A percentile compares a stretch with the other conserved stretches of the same genome.
phyloP scores from a whole-genome alignment of 2,888 invertebrate species.

The Leucania comma region DNA sequence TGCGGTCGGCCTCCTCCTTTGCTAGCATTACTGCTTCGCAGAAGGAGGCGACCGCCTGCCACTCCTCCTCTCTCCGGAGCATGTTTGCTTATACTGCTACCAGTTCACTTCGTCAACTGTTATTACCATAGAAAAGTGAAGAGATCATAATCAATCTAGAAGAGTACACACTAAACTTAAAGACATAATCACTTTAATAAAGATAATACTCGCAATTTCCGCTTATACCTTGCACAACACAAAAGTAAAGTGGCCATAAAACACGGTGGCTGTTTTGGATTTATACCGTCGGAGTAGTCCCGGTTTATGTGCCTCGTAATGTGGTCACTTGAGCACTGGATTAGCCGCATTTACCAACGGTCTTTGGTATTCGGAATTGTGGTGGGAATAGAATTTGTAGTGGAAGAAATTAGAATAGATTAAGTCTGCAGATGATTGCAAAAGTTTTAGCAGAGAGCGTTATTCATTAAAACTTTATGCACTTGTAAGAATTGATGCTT shows the following conservation, averaged over 20 bases:
- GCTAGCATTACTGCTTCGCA: no score
- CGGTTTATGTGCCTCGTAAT: conserved; percentile 63
- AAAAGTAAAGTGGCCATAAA: conserved; percentile 69
- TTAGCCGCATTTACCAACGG: conserved; percentile 57
- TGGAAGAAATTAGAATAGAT: conserved; percentile 10
- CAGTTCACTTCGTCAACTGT: no score
- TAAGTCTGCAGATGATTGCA: background rate
- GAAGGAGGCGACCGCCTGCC: no score
- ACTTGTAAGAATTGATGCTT: no score
- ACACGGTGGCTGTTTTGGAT: conserved; percentile 69
- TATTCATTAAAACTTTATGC: no score
- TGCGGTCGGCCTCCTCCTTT: no score
- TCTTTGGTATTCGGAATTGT: conserved; percentile 36
- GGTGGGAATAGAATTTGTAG: conserved; percentile 1
- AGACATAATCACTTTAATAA: no score
- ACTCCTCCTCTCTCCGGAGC: no score
- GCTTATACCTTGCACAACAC: conserved; percentile 43
- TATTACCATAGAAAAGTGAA: no score
- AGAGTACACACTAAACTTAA: no score
- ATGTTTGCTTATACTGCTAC: no score
- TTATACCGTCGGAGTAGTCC: conserved; percentile 62
- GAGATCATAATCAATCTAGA: no score
- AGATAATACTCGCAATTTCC: background rate
- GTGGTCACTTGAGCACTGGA: conserved; percentile 67
- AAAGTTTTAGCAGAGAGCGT: background rate